phyloP scores from a whole-genome alignment of 1,140 invertebrate species.

The Cyphomyrmex costatus region DNA sequence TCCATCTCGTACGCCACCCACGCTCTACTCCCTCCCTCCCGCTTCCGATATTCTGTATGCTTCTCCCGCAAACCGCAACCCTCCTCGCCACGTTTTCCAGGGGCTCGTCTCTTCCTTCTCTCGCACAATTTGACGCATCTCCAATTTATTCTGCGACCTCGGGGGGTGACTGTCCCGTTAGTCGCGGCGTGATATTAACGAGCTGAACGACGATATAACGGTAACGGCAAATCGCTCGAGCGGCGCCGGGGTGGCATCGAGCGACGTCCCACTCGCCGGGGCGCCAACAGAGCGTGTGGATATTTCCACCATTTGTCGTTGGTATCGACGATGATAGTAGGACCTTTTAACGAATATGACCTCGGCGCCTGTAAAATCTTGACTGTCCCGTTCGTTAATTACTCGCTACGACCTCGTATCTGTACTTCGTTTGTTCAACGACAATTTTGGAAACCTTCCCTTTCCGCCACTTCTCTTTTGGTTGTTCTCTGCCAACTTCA shows the following conservation, averaged over 20 bases:
- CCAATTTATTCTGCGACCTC: constrained; percentile 67
- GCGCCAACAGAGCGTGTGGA: background rate
- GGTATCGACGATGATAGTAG: background rate
- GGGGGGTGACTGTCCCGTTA: constrained; percentile 34
- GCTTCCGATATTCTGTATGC: constrained; percentile 14
- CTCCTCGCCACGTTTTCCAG: constrained; percentile 6
- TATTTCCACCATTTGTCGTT: background rate
- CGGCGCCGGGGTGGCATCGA: constrained; percentile 36
- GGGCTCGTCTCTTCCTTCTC: background rate
- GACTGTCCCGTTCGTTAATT: constrained; percentile 68
- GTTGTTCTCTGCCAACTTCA: background rate
- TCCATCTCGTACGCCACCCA: background rate
- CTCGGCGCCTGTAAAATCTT: constrained; percentile 64
- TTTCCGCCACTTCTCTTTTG: background rate
- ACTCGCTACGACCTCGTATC: constrained; percentile 58
- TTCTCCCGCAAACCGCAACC: background rate
- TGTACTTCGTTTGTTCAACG: constrained; percentile 49
- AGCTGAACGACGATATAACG: constrained; percentile 53
- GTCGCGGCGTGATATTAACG: constrained; percentile 54
- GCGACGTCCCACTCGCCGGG: background rate
- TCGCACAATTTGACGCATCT: constrained; percentile 50
- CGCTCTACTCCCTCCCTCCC: background rate
- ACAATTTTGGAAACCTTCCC: constrained; percentile 44
- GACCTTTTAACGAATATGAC: constrained; percentile 64
- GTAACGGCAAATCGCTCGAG: constrained; percentile 47